phyloP scores from a whole-genome alignment of 2,888 invertebrate species.

The Agrenia bidenticulata region DNA sequence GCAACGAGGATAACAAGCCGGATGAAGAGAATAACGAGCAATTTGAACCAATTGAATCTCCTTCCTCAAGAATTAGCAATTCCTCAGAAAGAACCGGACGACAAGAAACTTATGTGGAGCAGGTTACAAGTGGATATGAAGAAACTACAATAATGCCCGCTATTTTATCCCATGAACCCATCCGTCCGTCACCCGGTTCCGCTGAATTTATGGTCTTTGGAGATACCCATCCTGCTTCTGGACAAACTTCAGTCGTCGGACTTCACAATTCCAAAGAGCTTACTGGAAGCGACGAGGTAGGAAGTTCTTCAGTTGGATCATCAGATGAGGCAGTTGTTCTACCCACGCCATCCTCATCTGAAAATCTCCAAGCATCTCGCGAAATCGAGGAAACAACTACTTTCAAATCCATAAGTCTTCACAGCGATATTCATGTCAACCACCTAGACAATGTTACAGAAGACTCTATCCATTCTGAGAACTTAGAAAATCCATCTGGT shows the following conservation, averaged over 20 bases:
- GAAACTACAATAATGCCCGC: not conserved
- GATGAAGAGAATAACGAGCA: too few species aligned
- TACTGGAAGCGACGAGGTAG: not conserved
- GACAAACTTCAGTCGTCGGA: not conserved
- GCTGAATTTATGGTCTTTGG: conserved; percentile 4
- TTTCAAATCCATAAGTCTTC: conserved; percentile 29
- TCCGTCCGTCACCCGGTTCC: not conserved
- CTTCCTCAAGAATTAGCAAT: not conserved
- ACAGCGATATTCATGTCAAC: conserved; percentile 45
- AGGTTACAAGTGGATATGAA: not conserved
- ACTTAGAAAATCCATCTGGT: not conserved
- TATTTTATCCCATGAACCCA: too few species aligned
- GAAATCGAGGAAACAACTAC: conserved; percentile 29
- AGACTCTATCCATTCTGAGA: conserved; percentile 34
- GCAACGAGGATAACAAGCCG: too few species aligned
- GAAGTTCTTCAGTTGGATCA: not conserved
- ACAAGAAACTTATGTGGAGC: not conserved
- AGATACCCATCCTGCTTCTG: conserved; percentile 9
- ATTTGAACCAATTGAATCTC: too few species aligned
- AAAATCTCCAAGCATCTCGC: not conserved
- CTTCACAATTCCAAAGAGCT: not conserved
- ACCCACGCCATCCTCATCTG: too few species aligned
- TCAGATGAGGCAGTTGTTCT: not conserved
- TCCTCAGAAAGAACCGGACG: conserved; percentile 4
- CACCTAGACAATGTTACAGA: conserved; percentile 33